These are phyloP conservation scores for Heliconius ismenius DNA, from an alignment of 2,888 invertebrate genomes.

Conservation along the genomic window DNA sequence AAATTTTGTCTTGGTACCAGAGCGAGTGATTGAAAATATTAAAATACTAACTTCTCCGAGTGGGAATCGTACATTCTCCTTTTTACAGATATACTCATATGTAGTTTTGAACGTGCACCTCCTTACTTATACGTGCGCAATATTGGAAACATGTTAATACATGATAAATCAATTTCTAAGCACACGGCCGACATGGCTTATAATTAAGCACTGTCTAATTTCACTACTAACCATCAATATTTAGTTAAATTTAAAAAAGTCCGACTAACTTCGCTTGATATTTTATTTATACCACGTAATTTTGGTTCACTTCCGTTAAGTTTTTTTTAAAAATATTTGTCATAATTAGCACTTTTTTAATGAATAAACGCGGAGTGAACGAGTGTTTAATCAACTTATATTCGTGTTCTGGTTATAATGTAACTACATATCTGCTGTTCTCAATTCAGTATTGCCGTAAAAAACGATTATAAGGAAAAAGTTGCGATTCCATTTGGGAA, in stretches of 20 bases:
- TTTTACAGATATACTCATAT: no score
- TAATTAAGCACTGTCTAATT: no score
- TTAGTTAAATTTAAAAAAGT: background rate
- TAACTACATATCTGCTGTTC: background rate
- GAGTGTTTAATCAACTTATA: background rate
- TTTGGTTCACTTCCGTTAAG: background rate
- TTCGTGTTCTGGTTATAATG: constrained; percentile 5
- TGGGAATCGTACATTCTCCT: no score
- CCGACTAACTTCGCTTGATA: background rate
- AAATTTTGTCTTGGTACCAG: no score
- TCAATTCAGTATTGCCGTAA: constrained; percentile 2
- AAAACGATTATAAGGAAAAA: background rate
- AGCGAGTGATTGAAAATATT: no score
- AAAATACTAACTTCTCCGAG: no score
- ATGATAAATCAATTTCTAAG: no score
- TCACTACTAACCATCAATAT: background rate
- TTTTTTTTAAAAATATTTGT: background rate
- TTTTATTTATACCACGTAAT: background rate
- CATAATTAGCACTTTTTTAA: background rate
- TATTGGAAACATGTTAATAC: no score
- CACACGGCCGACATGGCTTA: no score
- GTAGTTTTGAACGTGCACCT: no score
- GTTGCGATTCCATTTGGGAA: background rate
- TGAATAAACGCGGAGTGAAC: background rate
- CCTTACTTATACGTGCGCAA: no score